Evolutionary conservation across 1,140 invertebrate species (phyloP), one percentile per base, ranked within the genome.

Genomic region (Anadara kagoshimensis): DNA sequence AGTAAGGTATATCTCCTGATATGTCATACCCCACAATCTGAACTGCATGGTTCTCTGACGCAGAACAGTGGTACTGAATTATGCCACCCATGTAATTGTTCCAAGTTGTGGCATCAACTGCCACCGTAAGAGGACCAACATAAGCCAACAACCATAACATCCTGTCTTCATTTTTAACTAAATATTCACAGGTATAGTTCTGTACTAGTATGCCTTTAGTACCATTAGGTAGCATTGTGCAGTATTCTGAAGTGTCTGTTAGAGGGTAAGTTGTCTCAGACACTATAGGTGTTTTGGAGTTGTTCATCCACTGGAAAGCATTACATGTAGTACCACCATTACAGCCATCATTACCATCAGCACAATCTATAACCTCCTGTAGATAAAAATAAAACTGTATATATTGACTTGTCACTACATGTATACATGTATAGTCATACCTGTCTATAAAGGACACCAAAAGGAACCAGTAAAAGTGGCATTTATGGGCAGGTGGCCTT

Each of bases 61-160:
- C 53, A 7, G 91, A 91, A 89, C 95, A 96, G 81, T 96, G 93
- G 83, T 92, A 94, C 81, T 95, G 93, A 83, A 97, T 95, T 45
- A 96, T 92, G 1, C 95, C 96, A 0, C 94, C 95, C 10, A 96
- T 90, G 86, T 97, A 97, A 86, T 95, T 93, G 85, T 96, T 94
- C 96, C 96, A 97, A 1, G 93, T 93, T 16, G 94, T 90, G 0
- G 95, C 95, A 89, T 97, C 96, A 0, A 96, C 94, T 0, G 94
- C 94, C 1, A 92, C 94, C 0, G 93, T 91, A 0, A 96, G 91
- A 1, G 95, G 95, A 2, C 95, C 95, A 83, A 93, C 92, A 44
- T 51, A 85, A 10, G 92, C 93, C 36, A 97, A 78, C 7, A 91
- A 78, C 61, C 89, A 75, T 49, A 96, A 76, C 29, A 97, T 91